A percentile compares a stretch with the other conserved stretches of the same genome.
These are phyloP conservation scores for Tribolium freemani DNA, from an alignment of 2,888 invertebrate genomes.

Conservation along the genomic window DNA sequence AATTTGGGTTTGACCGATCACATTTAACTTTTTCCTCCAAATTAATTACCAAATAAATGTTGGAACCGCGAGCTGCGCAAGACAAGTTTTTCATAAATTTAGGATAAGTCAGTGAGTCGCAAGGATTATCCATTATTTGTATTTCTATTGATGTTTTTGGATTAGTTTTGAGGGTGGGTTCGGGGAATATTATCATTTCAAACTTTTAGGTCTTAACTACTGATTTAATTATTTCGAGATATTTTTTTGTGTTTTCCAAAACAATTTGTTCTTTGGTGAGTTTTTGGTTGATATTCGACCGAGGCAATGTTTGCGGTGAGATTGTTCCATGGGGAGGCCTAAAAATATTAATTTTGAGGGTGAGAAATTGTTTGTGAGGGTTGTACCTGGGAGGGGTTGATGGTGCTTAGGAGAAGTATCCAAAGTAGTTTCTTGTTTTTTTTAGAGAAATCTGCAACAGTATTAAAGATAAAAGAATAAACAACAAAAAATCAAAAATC, in stretches of 20 bases:
- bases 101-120: neutral
- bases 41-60: neutral
- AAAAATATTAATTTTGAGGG: neutral
- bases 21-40: neutral
- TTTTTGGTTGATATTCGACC: neutral
- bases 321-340: constrained; percentile 1
- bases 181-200: neutral
- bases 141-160: neutral
- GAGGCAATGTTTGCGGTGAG: constrained; percentile 1
- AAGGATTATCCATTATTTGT: neutral
- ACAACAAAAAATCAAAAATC: too few species aligned
- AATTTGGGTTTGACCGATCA: neutral
- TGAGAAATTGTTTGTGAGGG: too few species aligned
- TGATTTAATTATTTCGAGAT: neutral
- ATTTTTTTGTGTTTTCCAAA: neutral
- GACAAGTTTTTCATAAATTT: neutral
- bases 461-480: too few species aligned
- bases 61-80: neutral
- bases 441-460: too few species aligned
- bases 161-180: neutral
- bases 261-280: neutral
- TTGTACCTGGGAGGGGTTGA: too few species aligned
- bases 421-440: too few species aligned
- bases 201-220: neutral
- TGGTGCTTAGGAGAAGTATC: too few species aligned